Evolutionary conservation across 2,888 invertebrate genomes (phyloP).

Genomic region (Eristalis arbustorum): DNA sequence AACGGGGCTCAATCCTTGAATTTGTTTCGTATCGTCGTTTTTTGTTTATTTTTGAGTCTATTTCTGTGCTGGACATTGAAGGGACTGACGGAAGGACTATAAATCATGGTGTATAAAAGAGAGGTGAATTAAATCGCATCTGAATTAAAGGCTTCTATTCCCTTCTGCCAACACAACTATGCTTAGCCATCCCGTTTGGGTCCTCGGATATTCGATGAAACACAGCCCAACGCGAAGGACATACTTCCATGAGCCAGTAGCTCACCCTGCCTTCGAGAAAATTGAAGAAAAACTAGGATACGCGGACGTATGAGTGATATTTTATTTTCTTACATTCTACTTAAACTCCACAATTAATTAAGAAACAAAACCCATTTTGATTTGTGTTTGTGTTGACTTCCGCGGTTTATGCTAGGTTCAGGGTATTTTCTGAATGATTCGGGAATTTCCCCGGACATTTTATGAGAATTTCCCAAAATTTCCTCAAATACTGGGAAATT

Average conservation of each 20-base stretch:
- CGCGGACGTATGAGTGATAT: too few relatives aligned
- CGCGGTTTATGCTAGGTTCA: neutral
- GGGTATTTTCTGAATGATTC: neutral
- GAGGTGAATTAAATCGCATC: constrained; percentile 39
- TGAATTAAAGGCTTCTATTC: constrained; percentile 34
- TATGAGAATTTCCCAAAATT: constrained; percentile 22
- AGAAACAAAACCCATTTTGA: neutral
- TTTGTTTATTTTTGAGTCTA: constrained; percentile 15
- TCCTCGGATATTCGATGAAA: neutral
- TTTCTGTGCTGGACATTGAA: constrained; percentile 20
- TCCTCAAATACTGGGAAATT: constrained; percentile 45
- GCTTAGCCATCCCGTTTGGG: neutral
- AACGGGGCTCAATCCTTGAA: constrained; percentile 50
- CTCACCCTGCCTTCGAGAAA: too few relatives aligned
- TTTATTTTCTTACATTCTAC: too few relatives aligned
- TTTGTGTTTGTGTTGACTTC: neutral
- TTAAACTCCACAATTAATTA: too few relatives aligned
- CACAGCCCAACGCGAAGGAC: too few relatives aligned
- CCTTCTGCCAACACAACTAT: neutral
- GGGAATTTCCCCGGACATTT: neutral
- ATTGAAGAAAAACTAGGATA: too few relatives aligned
- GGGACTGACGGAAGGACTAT: neutral
- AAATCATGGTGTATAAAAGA: constrained; percentile 14
- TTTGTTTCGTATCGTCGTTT: too few relatives aligned
- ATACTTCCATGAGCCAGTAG: too few relatives aligned